phyloP scores from a whole-genome alignment of 1,140 invertebrate genomes.

The Heliconius congener region DNA sequence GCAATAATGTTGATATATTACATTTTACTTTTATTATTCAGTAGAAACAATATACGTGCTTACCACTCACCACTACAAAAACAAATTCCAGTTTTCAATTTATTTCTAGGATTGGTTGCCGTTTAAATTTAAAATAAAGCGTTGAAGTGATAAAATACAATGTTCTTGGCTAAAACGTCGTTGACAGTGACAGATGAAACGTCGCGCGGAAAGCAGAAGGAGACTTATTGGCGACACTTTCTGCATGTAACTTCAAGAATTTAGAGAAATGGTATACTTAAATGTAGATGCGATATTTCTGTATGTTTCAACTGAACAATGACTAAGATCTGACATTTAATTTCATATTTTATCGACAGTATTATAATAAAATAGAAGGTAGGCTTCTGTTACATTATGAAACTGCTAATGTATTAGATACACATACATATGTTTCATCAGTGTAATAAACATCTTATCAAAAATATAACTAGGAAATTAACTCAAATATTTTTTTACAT shows the following conservation, averaged over 20 bases:
- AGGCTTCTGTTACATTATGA: no score
- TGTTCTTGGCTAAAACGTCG: conserved; percentile 11
- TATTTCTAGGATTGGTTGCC: conserved; percentile 7
- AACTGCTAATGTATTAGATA: no score
- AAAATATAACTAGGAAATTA: no score
- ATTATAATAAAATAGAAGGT: no score
- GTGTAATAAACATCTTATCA: no score
- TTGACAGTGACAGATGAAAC: conserved; percentile 24
- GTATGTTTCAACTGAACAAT: not conserved
- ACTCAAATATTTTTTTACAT: no score
- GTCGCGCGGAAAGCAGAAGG: conserved; percentile 25
- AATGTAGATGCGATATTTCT: not conserved
- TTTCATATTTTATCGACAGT: not conserved
- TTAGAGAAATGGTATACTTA: conserved; percentile 11
- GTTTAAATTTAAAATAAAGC: conserved; percentile 7
- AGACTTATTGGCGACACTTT: conserved; percentile 22
- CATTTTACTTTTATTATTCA: no score
- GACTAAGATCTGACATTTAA: not conserved
- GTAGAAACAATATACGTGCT: no score
- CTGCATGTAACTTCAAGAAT: conserved; percentile 10
- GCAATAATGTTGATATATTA: no score
- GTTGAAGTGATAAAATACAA: conserved; percentile 11
- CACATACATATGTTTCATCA: no score
- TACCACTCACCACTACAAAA: not conserved
- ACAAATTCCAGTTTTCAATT: conserved; percentile 2